phyloP scores from a whole-genome alignment of 1,140 invertebrate species.

The Panagrolaimus sp. region DNA sequence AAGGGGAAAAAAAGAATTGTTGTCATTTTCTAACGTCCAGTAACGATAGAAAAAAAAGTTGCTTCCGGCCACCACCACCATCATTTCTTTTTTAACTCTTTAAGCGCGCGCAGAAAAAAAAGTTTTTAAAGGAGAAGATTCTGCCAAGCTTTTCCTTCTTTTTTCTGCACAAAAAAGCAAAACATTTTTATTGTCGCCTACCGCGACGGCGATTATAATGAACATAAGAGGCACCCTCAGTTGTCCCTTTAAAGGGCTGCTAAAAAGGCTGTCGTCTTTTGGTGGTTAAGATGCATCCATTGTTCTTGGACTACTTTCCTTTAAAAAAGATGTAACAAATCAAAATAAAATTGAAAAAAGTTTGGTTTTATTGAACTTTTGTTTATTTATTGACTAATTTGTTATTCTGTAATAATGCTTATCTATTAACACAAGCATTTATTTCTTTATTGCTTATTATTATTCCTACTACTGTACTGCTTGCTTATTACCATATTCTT shows the following conservation, averaged over 20 bases:
- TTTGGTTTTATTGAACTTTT: too few species aligned
- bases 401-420: neutral
- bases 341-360: neutral
- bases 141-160: too few species aligned
- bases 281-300: neutral
- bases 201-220: constrained; percentile 12
- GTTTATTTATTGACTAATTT: too few species aligned
- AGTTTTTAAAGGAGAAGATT: too few species aligned
- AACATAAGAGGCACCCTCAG: constrained; percentile 13
- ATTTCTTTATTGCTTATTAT: neutral
- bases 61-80: too few species aligned
- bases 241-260: neutral
- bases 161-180: neutral
- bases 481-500: too few species aligned
- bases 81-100: too few species aligned
- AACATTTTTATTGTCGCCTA: constrained; percentile 10
- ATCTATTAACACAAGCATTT: neutral
- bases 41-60: too few species aligned
- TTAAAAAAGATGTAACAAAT: neutral
- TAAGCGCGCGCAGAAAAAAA: too few species aligned
- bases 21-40: too few species aligned
- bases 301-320: constrained; percentile 10
- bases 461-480: too few species aligned
- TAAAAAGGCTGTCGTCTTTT: neutral
- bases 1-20: too few species aligned